Conservation (phyloP, 1,140 invertebrate species). For the Ptiloglossa arizonensis region DNA sequence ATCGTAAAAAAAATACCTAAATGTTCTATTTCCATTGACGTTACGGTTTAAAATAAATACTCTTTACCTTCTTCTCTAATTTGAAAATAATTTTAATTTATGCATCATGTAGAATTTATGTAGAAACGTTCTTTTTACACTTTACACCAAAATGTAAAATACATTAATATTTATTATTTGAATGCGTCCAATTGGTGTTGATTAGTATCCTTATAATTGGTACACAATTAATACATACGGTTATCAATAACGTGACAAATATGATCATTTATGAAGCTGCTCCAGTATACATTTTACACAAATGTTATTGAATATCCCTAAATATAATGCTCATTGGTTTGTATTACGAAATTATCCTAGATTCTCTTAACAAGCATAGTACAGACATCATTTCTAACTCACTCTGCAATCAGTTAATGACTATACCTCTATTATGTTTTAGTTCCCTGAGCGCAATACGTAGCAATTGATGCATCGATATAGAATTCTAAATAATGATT, state of each 20-base stretch:
- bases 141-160: too few species aligned
- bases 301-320: not conserved
- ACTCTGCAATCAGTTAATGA: not conserved
- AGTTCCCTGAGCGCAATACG: not conserved
- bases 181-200: not conserved
- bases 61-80: too few species aligned
- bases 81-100: too few species aligned
- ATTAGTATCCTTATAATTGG: not conserved
- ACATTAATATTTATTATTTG: too few species aligned
- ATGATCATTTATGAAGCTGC: not conserved
- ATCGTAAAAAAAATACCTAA: too few species aligned
- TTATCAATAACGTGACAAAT: not conserved
- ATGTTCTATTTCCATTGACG: too few species aligned
- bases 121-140: too few species aligned
- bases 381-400: conserved; percentile 1
- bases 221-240: not conserved
- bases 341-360: conserved; percentile 3
- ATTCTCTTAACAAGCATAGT: not conserved
- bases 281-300: not conserved
- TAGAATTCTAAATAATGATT: not conserved
- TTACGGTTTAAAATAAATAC: too few species aligned
- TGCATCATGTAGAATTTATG: too few species aligned
- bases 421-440: not conserved
- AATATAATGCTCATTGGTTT: not conserved
- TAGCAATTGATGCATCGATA: not conserved